A percentile compares a stretch with the other conserved stretches of the same genome.
Conservation (phyloP, 2,888 invertebrate genomes). For the Andrena minutula region DNA sequence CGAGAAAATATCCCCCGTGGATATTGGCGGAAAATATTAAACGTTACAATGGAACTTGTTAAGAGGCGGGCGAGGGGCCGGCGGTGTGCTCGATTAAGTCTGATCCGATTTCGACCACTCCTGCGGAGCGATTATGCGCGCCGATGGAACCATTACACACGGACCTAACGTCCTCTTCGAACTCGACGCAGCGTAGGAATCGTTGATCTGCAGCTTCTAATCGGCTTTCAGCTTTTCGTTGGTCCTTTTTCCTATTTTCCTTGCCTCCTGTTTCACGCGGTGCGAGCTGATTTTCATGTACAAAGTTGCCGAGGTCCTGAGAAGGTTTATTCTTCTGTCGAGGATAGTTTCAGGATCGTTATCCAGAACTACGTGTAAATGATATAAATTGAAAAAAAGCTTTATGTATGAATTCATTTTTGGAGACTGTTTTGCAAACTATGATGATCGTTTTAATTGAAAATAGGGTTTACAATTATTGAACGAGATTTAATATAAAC, state of each 20-base stretch:
- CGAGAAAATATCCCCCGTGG: conserved; percentile 54
- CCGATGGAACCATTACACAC: conserved; percentile 59
- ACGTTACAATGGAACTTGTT: conserved; percentile 66
- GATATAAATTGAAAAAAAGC: no score
- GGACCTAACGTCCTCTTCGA: conserved; percentile 60
- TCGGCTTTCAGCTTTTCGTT: conserved; percentile 29
- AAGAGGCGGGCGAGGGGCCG: conserved; percentile 55
- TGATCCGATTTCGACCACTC: conserved; percentile 68
- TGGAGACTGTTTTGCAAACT: no score
- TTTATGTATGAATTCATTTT: no score
- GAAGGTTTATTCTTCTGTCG: no score
- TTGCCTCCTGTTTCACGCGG: not conserved
- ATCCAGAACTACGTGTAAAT: no score
- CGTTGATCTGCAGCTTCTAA: conserved; percentile 42
- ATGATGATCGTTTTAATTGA: no score
- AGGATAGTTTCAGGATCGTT: no score
- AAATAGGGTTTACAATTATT: no score
- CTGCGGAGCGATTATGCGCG: conserved; percentile 62
- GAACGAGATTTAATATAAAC: no score
- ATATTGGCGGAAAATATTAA: conserved; percentile 72
- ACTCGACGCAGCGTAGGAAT: conserved; percentile 54
- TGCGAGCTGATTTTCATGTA: not conserved
- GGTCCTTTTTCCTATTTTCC: not conserved
- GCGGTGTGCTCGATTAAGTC: conserved; percentile 60
- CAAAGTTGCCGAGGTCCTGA: no score